phyloP scores from a whole-genome alignment of 2,888 invertebrate genomes.

The Panorpa germanica region DNA sequence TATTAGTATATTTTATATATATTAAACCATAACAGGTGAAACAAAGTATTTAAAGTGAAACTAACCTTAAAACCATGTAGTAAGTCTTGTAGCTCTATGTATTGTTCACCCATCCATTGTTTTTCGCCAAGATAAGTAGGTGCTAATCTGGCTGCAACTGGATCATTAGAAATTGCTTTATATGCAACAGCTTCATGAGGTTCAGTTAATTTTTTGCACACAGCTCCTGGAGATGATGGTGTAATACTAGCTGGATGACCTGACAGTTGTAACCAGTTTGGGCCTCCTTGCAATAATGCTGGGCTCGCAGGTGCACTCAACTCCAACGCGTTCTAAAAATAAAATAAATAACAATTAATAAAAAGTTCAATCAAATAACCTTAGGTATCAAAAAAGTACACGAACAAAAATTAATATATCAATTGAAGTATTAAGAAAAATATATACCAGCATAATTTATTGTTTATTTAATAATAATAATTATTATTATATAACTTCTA shows the following conservation, averaged over 20 bases:
- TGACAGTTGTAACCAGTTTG: conserved; percentile 75
- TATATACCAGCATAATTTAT: too few species aligned
- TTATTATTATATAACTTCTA: too few species aligned
- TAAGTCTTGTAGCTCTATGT: conserved; percentile 90
- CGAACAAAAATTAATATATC: too few species aligned
- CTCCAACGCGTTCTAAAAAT: conserved; percentile 74
- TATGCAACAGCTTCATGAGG: conserved; percentile 60
- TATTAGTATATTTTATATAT: background rate
- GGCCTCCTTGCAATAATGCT: conserved; percentile 48
- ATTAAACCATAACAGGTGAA: background rate
- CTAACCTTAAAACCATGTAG: conserved; percentile 58
- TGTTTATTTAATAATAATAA: too few species aligned
- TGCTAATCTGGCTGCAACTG: conserved; percentile 32
- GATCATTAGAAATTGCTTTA: conserved; percentile 58
- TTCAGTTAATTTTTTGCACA: conserved; percentile 75
- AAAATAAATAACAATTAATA: conserved; percentile 16
- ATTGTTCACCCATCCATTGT: conserved; percentile 58
- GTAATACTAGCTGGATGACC: conserved; percentile 88
- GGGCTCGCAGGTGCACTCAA: conserved; percentile 81
- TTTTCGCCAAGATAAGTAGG: conserved; percentile 74
- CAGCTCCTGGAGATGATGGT: conserved; percentile 81
- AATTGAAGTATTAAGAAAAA: too few species aligned
- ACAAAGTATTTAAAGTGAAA: conserved; percentile 3
- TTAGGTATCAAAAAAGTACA: too few species aligned
- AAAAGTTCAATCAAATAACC: conserved; percentile 2